Evolutionary conservation across 2,888 invertebrate species (phyloP).

Genomic region (Pseudeuparius sepicola): DNA sequence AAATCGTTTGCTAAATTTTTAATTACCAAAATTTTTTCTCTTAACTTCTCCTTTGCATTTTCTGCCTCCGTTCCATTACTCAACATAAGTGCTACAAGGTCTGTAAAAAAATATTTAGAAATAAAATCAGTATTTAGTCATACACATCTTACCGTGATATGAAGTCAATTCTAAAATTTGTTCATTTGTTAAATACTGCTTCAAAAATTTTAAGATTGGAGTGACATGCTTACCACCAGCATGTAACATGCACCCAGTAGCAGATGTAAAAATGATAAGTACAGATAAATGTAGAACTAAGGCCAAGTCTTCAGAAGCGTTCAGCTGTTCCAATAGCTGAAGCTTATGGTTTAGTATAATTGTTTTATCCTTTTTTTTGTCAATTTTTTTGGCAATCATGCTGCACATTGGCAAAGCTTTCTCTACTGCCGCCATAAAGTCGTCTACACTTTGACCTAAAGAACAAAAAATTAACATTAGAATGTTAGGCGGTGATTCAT

Average conservation of each 20-base stretch:
- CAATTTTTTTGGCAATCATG: slow-evolving; percentile 77
- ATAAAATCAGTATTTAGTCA: slow-evolving; percentile 2
- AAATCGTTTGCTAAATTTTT: slow-evolving; percentile 45
- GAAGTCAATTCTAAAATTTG: slow-evolving; percentile 53
- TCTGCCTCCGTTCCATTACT: slow-evolving; percentile 46
- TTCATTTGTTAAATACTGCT: slow-evolving; percentile 55
- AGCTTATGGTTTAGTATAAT: slow-evolving; percentile 72
- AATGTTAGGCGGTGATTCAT: too few species aligned
- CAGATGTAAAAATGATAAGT: slow-evolving; percentile 68
- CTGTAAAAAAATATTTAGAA: slow-evolving; percentile 38
- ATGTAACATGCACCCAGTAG: slow-evolving; percentile 75
- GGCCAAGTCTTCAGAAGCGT: slow-evolving; percentile 64
- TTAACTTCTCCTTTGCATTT: slow-evolving; percentile 40
- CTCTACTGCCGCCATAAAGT: slow-evolving; percentile 69
- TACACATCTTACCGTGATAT: slow-evolving; percentile 66
- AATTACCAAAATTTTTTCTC: slow-evolving; percentile 40
- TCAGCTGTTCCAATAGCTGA: slow-evolving; percentile 68
- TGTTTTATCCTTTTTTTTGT: slow-evolving; percentile 79
- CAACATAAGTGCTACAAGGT: slow-evolving; percentile 53
- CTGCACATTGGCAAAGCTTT: slow-evolving; percentile 58
- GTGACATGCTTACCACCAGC: slow-evolving; percentile 92
- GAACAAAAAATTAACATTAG: not conserved
- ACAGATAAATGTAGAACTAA: slow-evolving; percentile 67
- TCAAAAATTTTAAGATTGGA: slow-evolving; percentile 62
- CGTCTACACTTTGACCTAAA: slow-evolving; percentile 55